These are phyloP conservation scores for Sesamia inferens DNA, from an alignment of 2,888 invertebrate species.

Conservation along the genomic window DNA sequence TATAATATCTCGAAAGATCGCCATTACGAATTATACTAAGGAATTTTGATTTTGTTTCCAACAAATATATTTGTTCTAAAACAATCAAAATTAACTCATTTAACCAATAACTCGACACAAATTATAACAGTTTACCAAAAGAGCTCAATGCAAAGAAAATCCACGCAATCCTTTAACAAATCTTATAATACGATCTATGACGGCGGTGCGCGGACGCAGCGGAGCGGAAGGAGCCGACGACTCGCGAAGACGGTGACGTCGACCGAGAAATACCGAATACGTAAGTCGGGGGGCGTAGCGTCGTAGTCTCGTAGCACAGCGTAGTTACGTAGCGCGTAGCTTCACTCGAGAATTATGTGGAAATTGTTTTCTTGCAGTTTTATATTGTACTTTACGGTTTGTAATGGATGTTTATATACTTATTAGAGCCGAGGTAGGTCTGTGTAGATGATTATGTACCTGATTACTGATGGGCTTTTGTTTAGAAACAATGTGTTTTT, in stretches of 20 bases:
- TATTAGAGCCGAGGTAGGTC: background rate
- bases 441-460: background rate
- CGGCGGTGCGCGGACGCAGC: slow-evolving; percentile 70
- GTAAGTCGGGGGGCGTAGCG: slow-evolving; percentile 67
- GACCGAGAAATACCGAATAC: slow-evolving; percentile 78
- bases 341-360: slow-evolving; percentile 58
- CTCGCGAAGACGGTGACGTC: slow-evolving; percentile 71
- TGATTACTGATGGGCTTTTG: background rate
- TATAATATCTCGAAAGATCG: no score
- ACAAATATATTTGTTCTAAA: background rate
- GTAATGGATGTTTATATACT: background rate
- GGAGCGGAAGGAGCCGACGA: slow-evolving; percentile 71
- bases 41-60: background rate
- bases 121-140: slow-evolving; percentile 56
- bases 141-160: slow-evolving; percentile 64
- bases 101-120: slow-evolving; percentile 43
- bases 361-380: background rate
- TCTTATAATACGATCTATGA: slow-evolving; percentile 75
- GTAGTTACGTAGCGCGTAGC: slow-evolving; percentile 65
- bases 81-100: slow-evolving; percentile 32
- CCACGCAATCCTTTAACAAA: slow-evolving; percentile 76
- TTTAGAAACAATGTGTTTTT: background rate
- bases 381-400: background rate
- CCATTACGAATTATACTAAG: background rate
- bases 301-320: slow-evolving; percentile 52